Evolutionary conservation across 2,113 vertebrate genomes (phyloP).

Genomic region (Pheucticus melanocephalus): DNA sequence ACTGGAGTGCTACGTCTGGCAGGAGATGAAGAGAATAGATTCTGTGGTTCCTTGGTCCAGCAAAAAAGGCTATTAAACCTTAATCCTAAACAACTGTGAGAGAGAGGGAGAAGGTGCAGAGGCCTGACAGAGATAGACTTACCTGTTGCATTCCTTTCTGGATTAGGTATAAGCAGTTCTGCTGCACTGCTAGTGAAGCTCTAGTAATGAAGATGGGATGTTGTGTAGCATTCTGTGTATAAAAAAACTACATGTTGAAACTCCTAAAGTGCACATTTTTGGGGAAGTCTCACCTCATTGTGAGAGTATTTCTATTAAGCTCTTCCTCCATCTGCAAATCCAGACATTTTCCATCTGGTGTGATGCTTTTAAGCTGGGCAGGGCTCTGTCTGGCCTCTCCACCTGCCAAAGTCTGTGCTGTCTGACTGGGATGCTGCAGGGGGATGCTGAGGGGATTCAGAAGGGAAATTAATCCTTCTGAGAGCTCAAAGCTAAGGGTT

Average conservation of each 20-base stretch:
- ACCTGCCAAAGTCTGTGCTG: not conserved
- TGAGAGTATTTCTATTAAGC: not conserved
- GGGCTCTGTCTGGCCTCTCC: not conserved
- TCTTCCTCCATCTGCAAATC: not conserved
- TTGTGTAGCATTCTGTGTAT: not conserved
- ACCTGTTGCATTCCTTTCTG: not conserved
- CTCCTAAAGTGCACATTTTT: not conserved
- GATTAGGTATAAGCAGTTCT: not conserved
- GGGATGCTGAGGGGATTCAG: not conserved
- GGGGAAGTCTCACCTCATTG: not conserved
- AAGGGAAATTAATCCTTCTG: not conserved
- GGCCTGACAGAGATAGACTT: not conserved
- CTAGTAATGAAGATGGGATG: not conserved
- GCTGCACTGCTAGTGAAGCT: not conserved
- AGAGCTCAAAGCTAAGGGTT: not conserved
- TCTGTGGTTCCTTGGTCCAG: not conserved
- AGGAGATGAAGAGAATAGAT: not conserved
- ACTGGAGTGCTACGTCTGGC: accelerated
- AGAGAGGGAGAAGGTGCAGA: not conserved
- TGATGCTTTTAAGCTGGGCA: not conserved
- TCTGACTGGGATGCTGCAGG: not conserved
- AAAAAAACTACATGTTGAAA: not conserved
- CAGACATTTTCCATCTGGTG: constrained; percentile 23
- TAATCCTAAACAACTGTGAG: not conserved
- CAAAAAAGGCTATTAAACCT: not conserved